A percentile compares a stretch with the other conserved stretches of the same genome.
These are phyloP conservation scores for Chionomys nivalis DNA, from an alignment of 2,113 vertebrate species.

Conservation along the genomic window DNA sequence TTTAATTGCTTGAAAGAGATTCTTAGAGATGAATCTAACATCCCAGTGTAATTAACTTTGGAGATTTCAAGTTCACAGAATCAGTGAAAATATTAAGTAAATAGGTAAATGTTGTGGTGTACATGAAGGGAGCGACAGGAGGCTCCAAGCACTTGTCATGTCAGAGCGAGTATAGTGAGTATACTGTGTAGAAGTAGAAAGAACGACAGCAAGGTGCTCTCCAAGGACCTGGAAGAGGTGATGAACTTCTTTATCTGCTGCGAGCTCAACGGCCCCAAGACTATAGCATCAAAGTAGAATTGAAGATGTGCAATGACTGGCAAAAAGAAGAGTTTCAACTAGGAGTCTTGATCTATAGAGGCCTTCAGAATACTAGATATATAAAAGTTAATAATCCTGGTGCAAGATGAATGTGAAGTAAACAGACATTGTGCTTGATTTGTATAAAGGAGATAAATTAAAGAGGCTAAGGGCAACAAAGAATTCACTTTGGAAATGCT, in stretches of 20 bases:
- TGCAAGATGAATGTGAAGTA: not conserved
- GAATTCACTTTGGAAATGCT: not conserved
- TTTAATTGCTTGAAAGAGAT: constrained; percentile 2
- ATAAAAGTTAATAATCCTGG: not conserved
- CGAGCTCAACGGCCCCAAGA: not conserved
- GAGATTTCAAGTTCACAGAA: not conserved
- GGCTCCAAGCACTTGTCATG: not conserved
- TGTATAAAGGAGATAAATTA: not conserved
- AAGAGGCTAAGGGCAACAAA: not conserved
- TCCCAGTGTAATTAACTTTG: not conserved
- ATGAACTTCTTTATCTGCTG: not conserved
- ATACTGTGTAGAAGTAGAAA: not conserved
- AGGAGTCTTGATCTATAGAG: not conserved
- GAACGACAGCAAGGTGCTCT: not conserved
- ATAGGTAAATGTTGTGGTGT: not conserved
- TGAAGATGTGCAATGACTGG: not conserved
- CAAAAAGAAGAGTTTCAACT: not conserved
- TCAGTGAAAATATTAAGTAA: not conserved
- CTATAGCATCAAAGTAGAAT: too few relatives aligned
- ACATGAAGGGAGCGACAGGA: not conserved
- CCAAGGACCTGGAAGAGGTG: not conserved
- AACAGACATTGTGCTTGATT: not conserved
- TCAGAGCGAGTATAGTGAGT: not conserved
- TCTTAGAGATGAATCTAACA: not conserved
- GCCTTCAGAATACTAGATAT: constrained; percentile 11